Evolutionary conservation across 2,113 vertebrate species (phyloP).

Genomic region (Onychostoma macrolepis): DNA sequence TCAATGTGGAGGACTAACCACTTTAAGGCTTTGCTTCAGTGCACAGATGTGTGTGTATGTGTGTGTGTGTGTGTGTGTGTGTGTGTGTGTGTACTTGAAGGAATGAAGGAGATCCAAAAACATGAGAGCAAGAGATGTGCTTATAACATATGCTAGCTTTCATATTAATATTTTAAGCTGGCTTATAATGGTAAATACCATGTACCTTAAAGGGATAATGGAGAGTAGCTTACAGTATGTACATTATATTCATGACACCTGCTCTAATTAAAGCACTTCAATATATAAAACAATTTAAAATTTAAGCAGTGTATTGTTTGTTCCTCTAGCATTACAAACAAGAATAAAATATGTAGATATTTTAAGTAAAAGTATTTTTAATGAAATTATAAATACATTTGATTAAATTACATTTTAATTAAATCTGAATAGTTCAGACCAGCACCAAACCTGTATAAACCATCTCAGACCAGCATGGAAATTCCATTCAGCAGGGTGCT

Average conservation of each 20-base stretch:
- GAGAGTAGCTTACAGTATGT: neutral
- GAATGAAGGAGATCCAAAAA: neutral
- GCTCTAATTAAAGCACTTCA: neutral
- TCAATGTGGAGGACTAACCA: neutral
- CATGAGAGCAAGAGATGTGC: neutral
- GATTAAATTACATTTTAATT: neutral
- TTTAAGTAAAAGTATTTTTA: neutral
- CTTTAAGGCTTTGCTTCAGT: neutral
- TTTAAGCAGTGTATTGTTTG: neutral
- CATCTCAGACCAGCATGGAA: neutral
- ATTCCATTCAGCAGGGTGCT: slow-evolving; percentile 5
- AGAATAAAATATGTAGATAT: neutral
- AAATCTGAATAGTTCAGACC: neutral
- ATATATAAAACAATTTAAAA: neutral
- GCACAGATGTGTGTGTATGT: neutral
- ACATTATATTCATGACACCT: neutral
- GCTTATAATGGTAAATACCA: neutral
- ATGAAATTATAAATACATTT: neutral
- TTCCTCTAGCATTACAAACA: neutral
- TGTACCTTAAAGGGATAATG: neutral
- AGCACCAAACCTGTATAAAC: neutral
- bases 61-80: neutral
- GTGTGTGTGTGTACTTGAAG: neutral
- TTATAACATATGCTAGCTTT: neutral
- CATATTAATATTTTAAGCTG: neutral